Percentiles rank a stretch among this genome's conserved stretches.
These are phyloP conservation scores for Eriocheir sinensis DNA, from an alignment of 1,140 invertebrate genomes.

Conservation along the genomic window DNA sequence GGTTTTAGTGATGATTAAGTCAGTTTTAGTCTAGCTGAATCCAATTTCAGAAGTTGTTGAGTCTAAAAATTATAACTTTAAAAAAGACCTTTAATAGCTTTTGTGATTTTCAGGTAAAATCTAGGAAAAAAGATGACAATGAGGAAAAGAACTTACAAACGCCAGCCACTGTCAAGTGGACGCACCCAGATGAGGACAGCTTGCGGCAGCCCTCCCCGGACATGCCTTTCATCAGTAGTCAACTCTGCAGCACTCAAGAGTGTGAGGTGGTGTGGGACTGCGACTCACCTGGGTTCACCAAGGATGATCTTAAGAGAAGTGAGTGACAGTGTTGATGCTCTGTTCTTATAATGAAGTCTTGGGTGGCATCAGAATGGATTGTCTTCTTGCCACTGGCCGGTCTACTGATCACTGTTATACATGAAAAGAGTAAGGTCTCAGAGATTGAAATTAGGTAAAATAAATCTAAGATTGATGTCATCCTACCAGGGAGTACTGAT, in stretches of 20 bases:
- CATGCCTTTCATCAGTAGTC: constrained; percentile 62
- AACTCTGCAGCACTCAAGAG: constrained; percentile 61
- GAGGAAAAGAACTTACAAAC: background rate
- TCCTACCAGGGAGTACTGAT: too few relatives aligned
- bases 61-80: too few relatives aligned
- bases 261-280: constrained; percentile 73
- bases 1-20: too few relatives aligned
- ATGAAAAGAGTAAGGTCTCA: too few relatives aligned
- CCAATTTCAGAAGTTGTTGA: too few relatives aligned
- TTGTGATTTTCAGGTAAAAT: background rate
- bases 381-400: too few relatives aligned
- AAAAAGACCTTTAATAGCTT: background rate
- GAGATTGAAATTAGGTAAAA: too few relatives aligned
- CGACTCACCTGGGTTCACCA: constrained; percentile 63
- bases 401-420: too few relatives aligned
- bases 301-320: constrained; percentile 70
- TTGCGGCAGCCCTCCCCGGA: constrained; percentile 61
- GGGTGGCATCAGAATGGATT: too few relatives aligned
- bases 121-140: background rate
- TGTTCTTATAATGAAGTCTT: too few relatives aligned
- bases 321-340: constrained; percentile 65
- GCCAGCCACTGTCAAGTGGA: background rate
- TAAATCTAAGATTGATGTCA: too few relatives aligned
- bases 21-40: too few relatives aligned
- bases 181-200: background rate